Conservation (phyloP, 2,888 invertebrate species). For the Rhopalosiphum nymphaeae region DNA sequence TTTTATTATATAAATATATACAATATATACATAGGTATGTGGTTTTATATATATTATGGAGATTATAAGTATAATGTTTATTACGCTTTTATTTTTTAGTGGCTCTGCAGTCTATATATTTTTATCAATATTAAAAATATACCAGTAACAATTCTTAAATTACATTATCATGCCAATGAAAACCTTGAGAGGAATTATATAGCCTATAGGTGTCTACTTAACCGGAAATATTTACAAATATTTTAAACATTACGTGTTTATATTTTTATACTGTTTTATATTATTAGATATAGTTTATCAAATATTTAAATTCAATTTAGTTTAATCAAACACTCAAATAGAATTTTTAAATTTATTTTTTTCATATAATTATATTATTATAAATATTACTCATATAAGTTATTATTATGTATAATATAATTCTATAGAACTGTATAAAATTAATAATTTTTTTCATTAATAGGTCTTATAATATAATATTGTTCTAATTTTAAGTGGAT, state of each 20-base stretch:
- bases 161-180: not conserved
- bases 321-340: not conserved
- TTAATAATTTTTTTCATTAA: not conserved
- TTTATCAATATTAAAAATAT: not conserved
- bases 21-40: not conserved
- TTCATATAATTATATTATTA: not conserved
- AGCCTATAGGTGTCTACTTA: not conserved
- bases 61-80: too few species aligned
- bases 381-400: not conserved
- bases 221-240: slow-evolving; percentile 20
- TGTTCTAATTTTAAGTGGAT: not conserved
- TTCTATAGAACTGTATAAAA: not conserved
- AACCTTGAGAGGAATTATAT: slow-evolving; percentile 12
- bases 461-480: not conserved
- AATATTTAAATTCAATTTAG: not conserved
- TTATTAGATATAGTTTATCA: not conserved
- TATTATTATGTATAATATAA: too few species aligned
- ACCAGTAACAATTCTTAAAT: not conserved
- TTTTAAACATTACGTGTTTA: not conserved
- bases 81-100: not conserved
- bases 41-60: too few species aligned
- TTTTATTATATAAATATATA: not conserved
- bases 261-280: not conserved
- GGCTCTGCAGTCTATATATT: not conserved
- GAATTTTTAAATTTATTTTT: not conserved